A percentile compares a stretch with the other conserved stretches of the same genome.
Conservation (phyloP, 2,888 invertebrate species). For the Sinodicranocentrus sp. region DNA sequence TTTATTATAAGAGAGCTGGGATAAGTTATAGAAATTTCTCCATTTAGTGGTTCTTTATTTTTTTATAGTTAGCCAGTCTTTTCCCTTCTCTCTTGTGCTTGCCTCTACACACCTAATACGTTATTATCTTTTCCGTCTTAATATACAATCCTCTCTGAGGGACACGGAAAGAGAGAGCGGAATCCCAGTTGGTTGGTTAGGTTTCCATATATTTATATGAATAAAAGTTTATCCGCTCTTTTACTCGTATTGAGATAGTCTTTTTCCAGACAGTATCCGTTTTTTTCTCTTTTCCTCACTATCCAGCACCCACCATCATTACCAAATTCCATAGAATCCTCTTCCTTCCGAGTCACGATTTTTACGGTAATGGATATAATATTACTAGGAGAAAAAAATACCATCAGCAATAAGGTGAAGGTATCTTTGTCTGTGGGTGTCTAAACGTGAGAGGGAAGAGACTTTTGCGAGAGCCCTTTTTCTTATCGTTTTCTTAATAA, state of each 20-base stretch:
- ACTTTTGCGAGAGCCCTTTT: not conserved
- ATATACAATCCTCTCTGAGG: conserved; percentile 36
- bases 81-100: not conserved
- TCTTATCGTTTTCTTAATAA: conserved; percentile 56
- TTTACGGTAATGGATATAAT: conserved; percentile 57
- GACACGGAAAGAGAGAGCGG: not conserved
- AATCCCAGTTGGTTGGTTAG: conserved; percentile 24
- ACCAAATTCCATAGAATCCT: conserved; percentile 37
- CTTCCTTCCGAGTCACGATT: conserved; percentile 56
- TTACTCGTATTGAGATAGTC: too few relatives aligned
- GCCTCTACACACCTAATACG: conserved; percentile 41
- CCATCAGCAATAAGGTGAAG: conserved; percentile 14
- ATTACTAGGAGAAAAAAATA: conserved; percentile 28
- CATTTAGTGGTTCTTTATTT: conserved; percentile 43
- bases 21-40: conserved; percentile 28
- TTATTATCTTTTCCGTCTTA: conserved; percentile 59
- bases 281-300: conserved; percentile 21
- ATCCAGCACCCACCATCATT: conserved; percentile 37
- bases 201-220: not conserved
- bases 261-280: conserved; percentile 20
- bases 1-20: not conserved
- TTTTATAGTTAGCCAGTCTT: conserved; percentile 4
- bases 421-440: conserved; percentile 14
- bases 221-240: conserved; percentile 28
- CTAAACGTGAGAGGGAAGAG: too few relatives aligned